Percentiles rank a stretch among this genome's conserved stretches.
Conservation (phyloP, 2,113 vertebrate species). For the Marmota flaviventris region DNA sequence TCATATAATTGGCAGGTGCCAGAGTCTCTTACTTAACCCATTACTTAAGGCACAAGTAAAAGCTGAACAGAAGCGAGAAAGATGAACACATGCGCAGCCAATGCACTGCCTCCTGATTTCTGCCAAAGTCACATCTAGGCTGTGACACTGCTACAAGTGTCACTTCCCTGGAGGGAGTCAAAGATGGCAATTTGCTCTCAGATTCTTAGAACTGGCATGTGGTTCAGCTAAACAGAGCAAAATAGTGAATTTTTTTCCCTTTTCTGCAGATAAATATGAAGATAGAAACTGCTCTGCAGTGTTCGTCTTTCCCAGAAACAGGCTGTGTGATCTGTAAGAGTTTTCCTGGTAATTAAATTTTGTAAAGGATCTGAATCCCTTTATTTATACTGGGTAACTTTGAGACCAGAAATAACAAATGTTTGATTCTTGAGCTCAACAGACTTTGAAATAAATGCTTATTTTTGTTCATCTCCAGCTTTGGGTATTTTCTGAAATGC, state of each 20-base stretch:
- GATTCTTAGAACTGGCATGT: background rate
- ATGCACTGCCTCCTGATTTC: background rate
- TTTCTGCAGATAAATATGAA: conserved; percentile 43
- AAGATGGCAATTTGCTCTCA: conserved; percentile 49
- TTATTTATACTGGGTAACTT: conserved; percentile 76
- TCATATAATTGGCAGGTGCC: background rate
- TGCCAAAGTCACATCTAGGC: conserved; percentile 38
- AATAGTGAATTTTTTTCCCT: conserved; percentile 31
- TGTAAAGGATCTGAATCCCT: conserved; percentile 67
- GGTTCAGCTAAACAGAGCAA: conserved; percentile 56
- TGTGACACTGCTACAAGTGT: background rate
- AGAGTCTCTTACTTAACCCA: conserved; percentile 21
- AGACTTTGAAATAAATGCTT: conserved; percentile 84
- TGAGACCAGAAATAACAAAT: conserved; percentile 84
- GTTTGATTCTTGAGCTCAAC: conserved; percentile 79
- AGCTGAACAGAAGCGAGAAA: background rate
- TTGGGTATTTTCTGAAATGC: conserved; percentile 84
- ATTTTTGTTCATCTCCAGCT: conserved; percentile 85
- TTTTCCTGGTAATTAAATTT: conserved; percentile 77
- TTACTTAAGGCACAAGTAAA: conserved; percentile 10
- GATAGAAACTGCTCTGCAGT: background rate
- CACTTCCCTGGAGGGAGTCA: background rate
- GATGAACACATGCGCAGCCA: background rate
- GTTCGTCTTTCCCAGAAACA: conserved; percentile 58
- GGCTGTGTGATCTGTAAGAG: conserved; percentile 61